Evolutionary conservation across 2,888 invertebrate species (phyloP), one percentile per base, ranked within the genome.

Genomic region (Lysandra bellargus): DNA sequence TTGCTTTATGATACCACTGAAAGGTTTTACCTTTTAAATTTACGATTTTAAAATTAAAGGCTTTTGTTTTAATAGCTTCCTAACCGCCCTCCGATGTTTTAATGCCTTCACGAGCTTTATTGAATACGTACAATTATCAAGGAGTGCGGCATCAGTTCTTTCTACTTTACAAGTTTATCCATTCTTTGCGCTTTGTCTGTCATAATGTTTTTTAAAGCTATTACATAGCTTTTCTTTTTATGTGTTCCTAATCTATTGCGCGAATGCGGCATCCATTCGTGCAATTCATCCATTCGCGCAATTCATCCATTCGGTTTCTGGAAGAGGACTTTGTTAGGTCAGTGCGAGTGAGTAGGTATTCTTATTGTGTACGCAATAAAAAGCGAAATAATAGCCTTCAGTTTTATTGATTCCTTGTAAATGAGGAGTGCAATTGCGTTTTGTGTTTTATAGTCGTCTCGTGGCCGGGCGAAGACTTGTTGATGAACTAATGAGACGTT

Each of bases 331-430:
- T 79, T 85, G 84, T 84, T 86, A 88, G 87, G 88, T 90, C 78
- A 33, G 33, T 89, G 89, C 82, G 84, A 88, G 87, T 91, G 89
- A 91, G 90, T 92, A 90, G 91, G 90, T 92, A 90, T 89, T 92
- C 93, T 93, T 94, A 93, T 93, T 92, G 92, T 91, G 89, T 89
- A 87, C 88, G 90, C 87, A 89, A 90, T 94, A 93, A 94, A 93
- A 89, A 85, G 85, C 86, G 91, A 92, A 93, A 93, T 92, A 91
- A 93, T 91, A 88, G 91, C 91, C 91, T 90, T 89, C 90, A 87
- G 89, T 92, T 94, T 94, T 93, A 93, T 93, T 92, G 93, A 92
- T 92, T 91, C 92, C 89, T 89, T 91, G 92, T 94, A 94, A 94
- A 94, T 93, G 92, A 93, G 90, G 89, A 89, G 89, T 86, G 89